Base-by-base conservation (phyloP, 2,888 invertebrate species). In the Himalopsyche anomala region DNA sequence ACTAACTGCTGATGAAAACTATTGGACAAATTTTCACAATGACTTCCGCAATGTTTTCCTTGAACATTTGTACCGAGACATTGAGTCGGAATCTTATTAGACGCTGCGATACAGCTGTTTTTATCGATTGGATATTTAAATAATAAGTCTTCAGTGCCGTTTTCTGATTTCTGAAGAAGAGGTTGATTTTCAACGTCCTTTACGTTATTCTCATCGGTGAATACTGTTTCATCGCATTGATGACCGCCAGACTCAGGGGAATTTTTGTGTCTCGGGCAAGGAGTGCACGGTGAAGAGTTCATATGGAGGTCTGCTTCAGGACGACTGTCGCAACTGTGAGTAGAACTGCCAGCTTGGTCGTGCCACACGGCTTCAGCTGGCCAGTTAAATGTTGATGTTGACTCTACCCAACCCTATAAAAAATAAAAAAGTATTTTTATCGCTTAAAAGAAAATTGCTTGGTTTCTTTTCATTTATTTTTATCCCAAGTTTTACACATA, bases 311-410 rank as follows among this genome's bases (percentile, higher is more conserved):
- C 95, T 0, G 94, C 94, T 89, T 95, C 95, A 0, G 95, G 94
- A 55, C 95, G 91, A 45, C 95, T 95, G 90, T 95, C 95, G 89
- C 94, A 94, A 89, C 94, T 95, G 90, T 92, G 92, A 0, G 92
- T 93, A 2, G 93, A 93, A 86, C 92, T 92, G 5, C 94, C 93
- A 0, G 94, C 92, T 88, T 93, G 94, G 88, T 94, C 94, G 8
- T 90, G 89, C 89, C 92, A 93, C 17, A 91, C 91, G 0, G 93
- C 92, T 88, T 94, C 94, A 55, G 91, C 89, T 0, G 94, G 95
- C 96, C 96, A 96, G 87, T 91, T 91, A 90, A 92, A 94, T 0
- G 91, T 90, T 0, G 92, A 91, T 0, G 94, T 93, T 88, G 92
- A 89, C 84, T 89, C 89, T 54, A 90, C 87, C 90, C 90, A 90